A percentile compares a stretch with the other conserved stretches of the same genome.
phyloP scores from a whole-genome alignment of 2,888 invertebrate genomes.

The Drosophila nigricruria region DNA sequence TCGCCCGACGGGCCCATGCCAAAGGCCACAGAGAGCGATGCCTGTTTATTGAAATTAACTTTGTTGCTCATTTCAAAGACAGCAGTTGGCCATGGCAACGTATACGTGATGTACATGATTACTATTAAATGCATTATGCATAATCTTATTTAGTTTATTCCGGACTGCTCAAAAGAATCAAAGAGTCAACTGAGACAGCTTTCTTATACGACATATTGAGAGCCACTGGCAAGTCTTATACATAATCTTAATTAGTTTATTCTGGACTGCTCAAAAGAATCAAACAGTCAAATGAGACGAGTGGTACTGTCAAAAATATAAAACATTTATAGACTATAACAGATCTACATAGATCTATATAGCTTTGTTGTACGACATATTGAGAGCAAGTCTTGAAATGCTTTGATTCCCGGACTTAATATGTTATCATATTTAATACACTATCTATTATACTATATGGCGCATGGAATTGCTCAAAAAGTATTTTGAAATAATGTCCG shows the following conservation, averaged over 20 bases:
- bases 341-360: too few species aligned
- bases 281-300: too few species aligned
- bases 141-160: slow-evolving; percentile 19
- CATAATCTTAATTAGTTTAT: too few species aligned
- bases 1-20: slow-evolving; percentile 50
- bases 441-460: background rate
- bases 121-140: slow-evolving; percentile 1
- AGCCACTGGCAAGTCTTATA: too few species aligned
- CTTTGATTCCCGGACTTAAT: background rate
- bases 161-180: background rate
- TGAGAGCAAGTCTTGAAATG: too few species aligned
- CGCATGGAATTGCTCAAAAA: background rate
- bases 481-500: background rate
- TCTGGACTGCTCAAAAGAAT: too few species aligned
- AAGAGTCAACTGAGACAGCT: background rate
- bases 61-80: slow-evolving; percentile 40
- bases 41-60: slow-evolving; percentile 76
- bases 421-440: background rate
- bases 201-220: too few species aligned
- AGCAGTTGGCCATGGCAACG: slow-evolving; percentile 8
- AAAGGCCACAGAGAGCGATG: slow-evolving; percentile 64
- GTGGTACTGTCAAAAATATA: too few species aligned
- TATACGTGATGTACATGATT: background rate
- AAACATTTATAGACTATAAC: too few species aligned
- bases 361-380: too few species aligned